These are phyloP conservation scores for Drosophila lowei DNA, from an alignment of 1,140 invertebrate genomes.

Conservation along the genomic window DNA sequence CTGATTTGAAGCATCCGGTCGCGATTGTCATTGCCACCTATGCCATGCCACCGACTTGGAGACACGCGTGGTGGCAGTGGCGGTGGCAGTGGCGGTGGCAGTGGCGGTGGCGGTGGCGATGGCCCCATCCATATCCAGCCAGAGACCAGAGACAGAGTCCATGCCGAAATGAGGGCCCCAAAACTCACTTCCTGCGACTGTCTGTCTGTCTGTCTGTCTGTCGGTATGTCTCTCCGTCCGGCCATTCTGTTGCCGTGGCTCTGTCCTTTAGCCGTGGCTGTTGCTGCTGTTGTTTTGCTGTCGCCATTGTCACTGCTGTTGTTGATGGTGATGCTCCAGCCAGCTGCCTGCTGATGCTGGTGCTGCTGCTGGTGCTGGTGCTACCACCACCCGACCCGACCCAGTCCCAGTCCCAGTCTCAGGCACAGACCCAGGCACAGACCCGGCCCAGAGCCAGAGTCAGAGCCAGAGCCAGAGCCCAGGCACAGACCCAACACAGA, in stretches of 20 bases:
- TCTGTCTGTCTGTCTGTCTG: conserved; percentile 34
- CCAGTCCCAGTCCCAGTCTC: not conserved
- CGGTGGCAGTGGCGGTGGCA: conserved; percentile 25
- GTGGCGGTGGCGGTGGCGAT: conserved; percentile 11
- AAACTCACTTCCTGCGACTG: conserved; percentile 72
- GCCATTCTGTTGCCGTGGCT: conserved; percentile 54
- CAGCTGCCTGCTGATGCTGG: conserved; percentile 2
- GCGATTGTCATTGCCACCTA: conserved; percentile 81
- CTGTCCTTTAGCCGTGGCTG: conserved; percentile 42
- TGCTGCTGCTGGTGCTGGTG: conserved; percentile 2
- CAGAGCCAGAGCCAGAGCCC: conserved; percentile 6
- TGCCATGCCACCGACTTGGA: conserved; percentile 59
- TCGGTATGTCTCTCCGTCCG: conserved; percentile 33
- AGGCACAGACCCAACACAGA: conserved; percentile 11
- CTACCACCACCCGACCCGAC: conserved; percentile 1
- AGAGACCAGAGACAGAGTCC: conserved; percentile 14
- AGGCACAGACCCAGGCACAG: conserved; percentile 24
- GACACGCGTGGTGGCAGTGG: conserved; percentile 37
- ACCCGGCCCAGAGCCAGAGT: conserved; percentile 7
- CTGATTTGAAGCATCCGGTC: conserved; percentile 82
- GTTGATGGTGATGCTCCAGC: conserved; percentile 53
- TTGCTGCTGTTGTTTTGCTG: conserved; percentile 46
- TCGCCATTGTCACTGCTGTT: conserved; percentile 58
- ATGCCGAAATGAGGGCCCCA: conserved; percentile 49
- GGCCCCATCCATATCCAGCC: too few relatives aligned